Evolutionary conservation across 2,888 invertebrate genomes (phyloP).

Genomic region (Linnaemya vulpina): DNA sequence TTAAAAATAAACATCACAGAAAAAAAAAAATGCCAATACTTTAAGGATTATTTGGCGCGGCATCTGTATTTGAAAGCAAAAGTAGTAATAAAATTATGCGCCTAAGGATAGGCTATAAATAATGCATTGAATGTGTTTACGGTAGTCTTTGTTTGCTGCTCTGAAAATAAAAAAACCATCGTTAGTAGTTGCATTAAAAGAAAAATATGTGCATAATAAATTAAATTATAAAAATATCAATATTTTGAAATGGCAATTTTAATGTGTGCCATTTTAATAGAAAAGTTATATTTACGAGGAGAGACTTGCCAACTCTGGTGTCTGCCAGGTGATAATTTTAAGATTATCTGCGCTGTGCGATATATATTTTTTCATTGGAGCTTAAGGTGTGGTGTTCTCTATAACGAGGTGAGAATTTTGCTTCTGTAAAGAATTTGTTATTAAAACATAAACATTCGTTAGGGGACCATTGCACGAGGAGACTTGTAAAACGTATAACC

Average conservation of each 20-base stretch:
- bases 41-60: background rate
- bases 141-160: background rate
- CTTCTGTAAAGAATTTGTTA: no score
- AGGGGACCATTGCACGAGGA: no score
- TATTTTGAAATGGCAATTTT: slow-evolving; percentile 18
- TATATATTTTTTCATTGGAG: no score
- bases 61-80: background rate
- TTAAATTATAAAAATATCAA: slow-evolving; percentile 12
- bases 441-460: no score
- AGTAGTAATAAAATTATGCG: slow-evolving; percentile 25
- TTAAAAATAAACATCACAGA: background rate
- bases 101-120: slow-evolving; percentile 43
- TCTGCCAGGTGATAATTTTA: background rate
- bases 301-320: background rate
- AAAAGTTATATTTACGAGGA: background rate
- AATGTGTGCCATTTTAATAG: slow-evolving; percentile 2
- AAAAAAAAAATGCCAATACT: slow-evolving; percentile 17
- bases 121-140: background rate
- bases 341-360: no score
- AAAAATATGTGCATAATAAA: slow-evolving; percentile 8
- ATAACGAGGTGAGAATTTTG: background rate
- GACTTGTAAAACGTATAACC: no score
- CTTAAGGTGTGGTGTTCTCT: background rate
- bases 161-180: background rate
- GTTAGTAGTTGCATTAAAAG: background rate